Percentiles rank a stretch among this genome's conserved stretches.
Conservation (phyloP, 1,140 invertebrate genomes). For the Reticulitermes speratus region DNA sequence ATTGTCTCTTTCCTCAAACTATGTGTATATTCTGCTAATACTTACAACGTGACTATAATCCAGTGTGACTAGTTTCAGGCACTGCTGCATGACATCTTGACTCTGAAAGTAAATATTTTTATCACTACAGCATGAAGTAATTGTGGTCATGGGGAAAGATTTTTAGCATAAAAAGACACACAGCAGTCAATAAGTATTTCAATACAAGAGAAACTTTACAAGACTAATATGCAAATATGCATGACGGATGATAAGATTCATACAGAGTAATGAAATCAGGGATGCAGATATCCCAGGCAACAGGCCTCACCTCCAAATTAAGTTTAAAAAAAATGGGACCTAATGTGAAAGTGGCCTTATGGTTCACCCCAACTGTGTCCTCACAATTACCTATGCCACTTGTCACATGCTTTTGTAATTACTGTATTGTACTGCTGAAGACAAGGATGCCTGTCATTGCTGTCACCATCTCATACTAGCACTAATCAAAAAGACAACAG, state of each 20-base stretch:
- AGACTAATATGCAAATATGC: background rate
- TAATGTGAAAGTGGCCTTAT: too few species aligned
- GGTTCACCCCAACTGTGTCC: too few species aligned
- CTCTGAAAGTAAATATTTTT: constrained; percentile 48
- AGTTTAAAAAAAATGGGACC: too few species aligned
- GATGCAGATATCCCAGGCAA: too few species aligned
- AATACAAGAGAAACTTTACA: background rate
- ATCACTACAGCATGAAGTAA: background rate
- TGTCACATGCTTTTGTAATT: too few species aligned
- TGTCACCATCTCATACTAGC: too few species aligned
- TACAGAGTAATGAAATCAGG: too few species aligned
- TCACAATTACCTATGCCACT: too few species aligned
- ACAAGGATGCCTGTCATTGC: too few species aligned
- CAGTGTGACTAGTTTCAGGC: constrained; percentile 59
- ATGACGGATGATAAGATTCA: background rate
- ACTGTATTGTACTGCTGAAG: too few species aligned
- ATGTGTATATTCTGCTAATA: constrained; percentile 9
- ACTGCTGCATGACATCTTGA: constrained; percentile 61
- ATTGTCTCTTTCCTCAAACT: background rate
- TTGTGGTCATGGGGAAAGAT: background rate
- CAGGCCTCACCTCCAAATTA: too few species aligned
- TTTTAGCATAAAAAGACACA: background rate
- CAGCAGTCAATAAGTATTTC: background rate
- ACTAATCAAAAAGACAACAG: too few species aligned
- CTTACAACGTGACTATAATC: constrained; percentile 63